Evolutionary conservation across 1,140 invertebrate species (phyloP).

Genomic region (Cylas formicarius): DNA sequence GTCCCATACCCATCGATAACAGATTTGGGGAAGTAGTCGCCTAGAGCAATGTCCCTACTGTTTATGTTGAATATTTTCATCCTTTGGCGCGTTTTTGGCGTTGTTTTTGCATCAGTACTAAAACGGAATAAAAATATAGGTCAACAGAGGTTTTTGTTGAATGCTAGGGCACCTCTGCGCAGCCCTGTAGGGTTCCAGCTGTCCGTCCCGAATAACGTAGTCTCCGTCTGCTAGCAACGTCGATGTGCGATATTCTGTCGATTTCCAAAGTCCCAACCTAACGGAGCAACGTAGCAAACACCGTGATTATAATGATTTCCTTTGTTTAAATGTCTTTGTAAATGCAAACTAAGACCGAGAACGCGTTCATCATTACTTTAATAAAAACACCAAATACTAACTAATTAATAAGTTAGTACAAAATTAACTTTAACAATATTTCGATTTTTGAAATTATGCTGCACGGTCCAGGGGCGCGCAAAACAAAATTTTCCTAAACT

Average conservation of each 20-base stretch:
- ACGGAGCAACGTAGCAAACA: no score
- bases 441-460: no score
- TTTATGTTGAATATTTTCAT: background rate
- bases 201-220: slow-evolving; percentile 2
- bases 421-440: no score
- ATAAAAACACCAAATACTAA: no score
- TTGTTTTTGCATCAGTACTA: background rate
- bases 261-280: slow-evolving; percentile 14
- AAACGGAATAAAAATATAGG: background rate
- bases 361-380: no score
- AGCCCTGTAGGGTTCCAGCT: slow-evolving; percentile 1
- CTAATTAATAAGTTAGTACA: no score
- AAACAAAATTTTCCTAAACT: no score
- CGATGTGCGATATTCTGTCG: background rate
- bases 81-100: background rate
- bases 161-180: no score
- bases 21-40: slow-evolving; percentile 13
- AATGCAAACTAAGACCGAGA: no score
- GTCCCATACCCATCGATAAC: slow-evolving; percentile 8
- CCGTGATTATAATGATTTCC: no score
- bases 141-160: background rate
- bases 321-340: no score
- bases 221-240: slow-evolving; percentile 9
- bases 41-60: background rate
- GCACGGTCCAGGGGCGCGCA: no score